Percentiles rank a stretch among this genome's conserved stretches.
Evolutionary conservation across 2,113 vertebrate species (phyloP).

Genomic region (Corythornis cristatus): DNA sequence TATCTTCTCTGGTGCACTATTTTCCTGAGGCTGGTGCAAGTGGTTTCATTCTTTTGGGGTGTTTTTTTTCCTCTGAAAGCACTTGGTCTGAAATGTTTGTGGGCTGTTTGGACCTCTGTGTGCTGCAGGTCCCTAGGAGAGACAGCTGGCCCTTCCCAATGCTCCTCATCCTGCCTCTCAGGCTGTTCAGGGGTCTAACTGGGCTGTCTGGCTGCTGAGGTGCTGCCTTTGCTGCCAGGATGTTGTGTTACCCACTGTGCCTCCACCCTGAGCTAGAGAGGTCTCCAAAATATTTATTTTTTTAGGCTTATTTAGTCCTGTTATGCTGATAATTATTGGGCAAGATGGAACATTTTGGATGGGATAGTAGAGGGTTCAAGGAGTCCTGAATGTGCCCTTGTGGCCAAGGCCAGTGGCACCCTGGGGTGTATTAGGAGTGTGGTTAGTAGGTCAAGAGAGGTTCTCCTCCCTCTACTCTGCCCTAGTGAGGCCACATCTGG

Average conservation of each 20-base stretch:
- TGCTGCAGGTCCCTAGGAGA: background rate
- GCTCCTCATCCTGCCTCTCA: background rate
- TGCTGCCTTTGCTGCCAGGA: background rate
- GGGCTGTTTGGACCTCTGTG: fast-evolving
- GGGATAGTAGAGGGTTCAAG: background rate
- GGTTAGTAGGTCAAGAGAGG: no score
- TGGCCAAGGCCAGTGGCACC: no score
- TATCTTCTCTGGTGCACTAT: background rate
- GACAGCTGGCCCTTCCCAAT: background rate
- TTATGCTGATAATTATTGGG: background rate
- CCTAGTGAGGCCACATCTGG: no score
- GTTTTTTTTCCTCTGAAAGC: background rate
- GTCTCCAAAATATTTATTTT: background rate
- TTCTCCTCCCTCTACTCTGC: no score
- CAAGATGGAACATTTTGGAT: background rate
- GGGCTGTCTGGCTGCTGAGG: background rate
- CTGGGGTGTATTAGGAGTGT: no score
- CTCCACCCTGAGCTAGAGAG: background rate
- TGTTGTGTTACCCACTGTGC: background rate
- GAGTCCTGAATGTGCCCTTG: background rate
- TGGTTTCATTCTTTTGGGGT: background rate
- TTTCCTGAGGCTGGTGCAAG: background rate
- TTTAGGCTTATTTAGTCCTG: background rate
- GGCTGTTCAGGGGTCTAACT: background rate
- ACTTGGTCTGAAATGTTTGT: background rate